Evolutionary conservation across 1,140 invertebrate genomes (phyloP).

Genomic region (Phymastichus coffea): DNA sequence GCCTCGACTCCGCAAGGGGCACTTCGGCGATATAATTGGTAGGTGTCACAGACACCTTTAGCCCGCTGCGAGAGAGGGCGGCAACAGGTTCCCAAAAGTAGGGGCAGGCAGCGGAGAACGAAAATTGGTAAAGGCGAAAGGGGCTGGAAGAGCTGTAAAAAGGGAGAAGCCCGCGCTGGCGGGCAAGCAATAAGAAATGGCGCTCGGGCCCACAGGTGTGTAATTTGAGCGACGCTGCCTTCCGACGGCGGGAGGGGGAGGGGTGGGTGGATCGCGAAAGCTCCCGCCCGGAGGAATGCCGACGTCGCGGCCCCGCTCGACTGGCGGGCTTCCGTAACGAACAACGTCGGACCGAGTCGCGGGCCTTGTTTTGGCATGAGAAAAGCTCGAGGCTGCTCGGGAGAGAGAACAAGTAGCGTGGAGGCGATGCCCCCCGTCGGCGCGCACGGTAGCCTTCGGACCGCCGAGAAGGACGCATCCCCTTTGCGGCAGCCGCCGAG

Average conservation of each 20-base stretch:
- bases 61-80: neutral
- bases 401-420: constrained; percentile 21
- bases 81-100: neutral
- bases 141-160: neutral
- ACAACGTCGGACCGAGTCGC: neutral
- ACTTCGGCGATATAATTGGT: neutral
- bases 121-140: constrained; percentile 19
- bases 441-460: too few relatives aligned
- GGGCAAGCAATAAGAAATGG: constrained; percentile 24
- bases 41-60: constrained; percentile 1
- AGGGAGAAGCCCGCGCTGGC: constrained; percentile 1
- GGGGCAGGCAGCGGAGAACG: neutral
- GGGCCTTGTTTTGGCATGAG: constrained; percentile 31
- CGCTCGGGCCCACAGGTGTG: too few relatives aligned
- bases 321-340: too few relatives aligned
- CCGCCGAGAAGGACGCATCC: too few relatives aligned
- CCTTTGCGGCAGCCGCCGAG: too few relatives aligned
- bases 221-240: too few relatives aligned
- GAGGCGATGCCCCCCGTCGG: too few relatives aligned
- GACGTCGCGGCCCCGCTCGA: neutral
- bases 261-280: constrained; percentile 3
- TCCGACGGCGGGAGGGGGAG: constrained; percentile 15
- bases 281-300: constrained; percentile 8
- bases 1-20: too few relatives aligned
- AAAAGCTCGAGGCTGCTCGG: constrained; percentile 30